These are phyloP conservation scores for Botia almorhae DNA, from an alignment of 2,797 vertebrate species.

Conservation along the genomic window DNA sequence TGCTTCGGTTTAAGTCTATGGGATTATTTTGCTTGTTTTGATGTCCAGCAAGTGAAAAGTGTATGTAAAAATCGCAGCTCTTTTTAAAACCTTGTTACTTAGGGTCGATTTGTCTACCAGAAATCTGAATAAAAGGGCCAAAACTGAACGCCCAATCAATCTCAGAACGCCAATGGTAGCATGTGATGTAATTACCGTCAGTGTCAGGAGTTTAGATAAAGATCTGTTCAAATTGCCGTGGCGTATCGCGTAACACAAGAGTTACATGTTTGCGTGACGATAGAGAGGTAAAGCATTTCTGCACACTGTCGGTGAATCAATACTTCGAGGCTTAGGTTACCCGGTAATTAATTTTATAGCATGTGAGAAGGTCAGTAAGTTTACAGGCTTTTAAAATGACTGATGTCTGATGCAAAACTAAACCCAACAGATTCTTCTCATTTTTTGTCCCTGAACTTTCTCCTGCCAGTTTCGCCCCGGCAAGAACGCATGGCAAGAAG, in stretches of 20 bases:
- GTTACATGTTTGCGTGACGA: slow-evolving; percentile 1
- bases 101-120: not conserved
- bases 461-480: slow-evolving; percentile 9
- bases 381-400: slow-evolving; percentile 24
- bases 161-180: slow-evolving; percentile 26
- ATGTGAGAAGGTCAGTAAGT: slow-evolving; percentile 20
- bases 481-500: slow-evolving; percentile 26
- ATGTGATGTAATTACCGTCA: slow-evolving; percentile 30
- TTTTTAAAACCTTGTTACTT: not conserved
- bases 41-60: too few relatives aligned
- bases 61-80: too few relatives aligned
- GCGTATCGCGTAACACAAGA: slow-evolving; percentile 10
- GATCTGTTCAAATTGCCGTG: slow-evolving; percentile 16
- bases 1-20: too few relatives aligned
- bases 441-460: not conserved
- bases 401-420: slow-evolving; percentile 22
- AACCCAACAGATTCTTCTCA: slow-evolving; percentile 20
- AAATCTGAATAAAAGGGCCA: not conserved
- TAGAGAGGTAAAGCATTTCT: not conserved
- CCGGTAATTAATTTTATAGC: slow-evolving; percentile 23
- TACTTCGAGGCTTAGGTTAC: slow-evolving; percentile 28
- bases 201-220: slow-evolving; percentile 13
- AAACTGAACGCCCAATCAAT: slow-evolving; percentile 12
- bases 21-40: too few relatives aligned
- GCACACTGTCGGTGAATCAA: not conserved